Base-by-base conservation (phyloP, 2,888 invertebrate species). In the Volucella inanis region DNA sequence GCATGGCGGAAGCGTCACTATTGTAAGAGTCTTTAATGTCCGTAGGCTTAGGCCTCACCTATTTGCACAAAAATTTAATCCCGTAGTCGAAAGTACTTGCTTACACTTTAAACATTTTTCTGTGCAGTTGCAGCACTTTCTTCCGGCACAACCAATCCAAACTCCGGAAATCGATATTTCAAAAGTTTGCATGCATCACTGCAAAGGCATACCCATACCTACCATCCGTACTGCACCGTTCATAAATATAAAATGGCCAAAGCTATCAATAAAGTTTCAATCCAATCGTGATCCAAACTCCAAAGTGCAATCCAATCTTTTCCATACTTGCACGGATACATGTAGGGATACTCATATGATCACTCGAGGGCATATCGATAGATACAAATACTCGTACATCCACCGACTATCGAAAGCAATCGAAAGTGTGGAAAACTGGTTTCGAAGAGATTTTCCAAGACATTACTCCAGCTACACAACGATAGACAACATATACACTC, bases 381-480 rank as follows among this genome's bases (percentile, higher is more conserved):
- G 68, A 68, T 68, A 31, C 31, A 6, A 31, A 39, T 45, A 45
- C 4, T 31, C 31, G 31, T 31, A 31, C 31, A 31, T 31, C 31
- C 1, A 31, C 6, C 31, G 31, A 39, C 41, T n/a, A 59, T 50
- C 15, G 49, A 65, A 67, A 43, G 45, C 67, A 50, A 67, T 67
- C 75, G 65, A 75, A 75, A 75, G 75, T 75, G 31, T 31, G 31
- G 43, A 67, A 49, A 76, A 76, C 76, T 61, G 68, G 76, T 76
- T 68, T 45, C 15, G 61, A 8, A 52, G 67, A 50, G 75, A 31
- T 50, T 68, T 75, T 76, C 38, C 55, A 31, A 31, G 1, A 3
- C 68, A 45, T 54, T 50, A 61, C 43, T 72, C 62, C 47, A 72
- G 31, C 31, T 31, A 31, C 31, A 31, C 31, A 31, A 6, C 6